Evolutionary conservation across 2,888 invertebrate genomes (phyloP), one percentile per base, ranked within the genome.

Genomic region (Cryptocheilus praepositus): DNA sequence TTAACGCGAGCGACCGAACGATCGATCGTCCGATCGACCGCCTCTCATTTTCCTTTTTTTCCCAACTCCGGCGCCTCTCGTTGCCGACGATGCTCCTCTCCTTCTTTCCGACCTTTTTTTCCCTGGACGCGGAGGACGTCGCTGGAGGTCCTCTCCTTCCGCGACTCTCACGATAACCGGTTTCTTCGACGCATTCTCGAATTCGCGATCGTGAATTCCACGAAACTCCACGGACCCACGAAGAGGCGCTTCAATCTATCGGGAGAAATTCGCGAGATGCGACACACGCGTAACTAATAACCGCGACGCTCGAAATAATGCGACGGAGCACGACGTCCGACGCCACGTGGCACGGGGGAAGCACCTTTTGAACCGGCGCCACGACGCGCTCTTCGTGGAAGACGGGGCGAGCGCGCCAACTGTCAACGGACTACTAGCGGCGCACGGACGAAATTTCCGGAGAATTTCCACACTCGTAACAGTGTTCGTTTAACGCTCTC

Each of bases 131-230:
- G 43, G 44, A 13, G n/a, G 44, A 19, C 36, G 21, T 43, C 43
- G 56, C 36, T 44, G 56, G 56, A 56, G 36, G 56, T 44, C 44
- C 56, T 25, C 36, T 56, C 19, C 45, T 49, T 59, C 36, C 66
- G 61, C 70, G 55, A 55, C 18, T 58, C 63, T 59, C 53, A 67
- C 71, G 67, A 58, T 57, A 71, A 73, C 71, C 67, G 67, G 69
- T 78, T 67, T 45, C 69, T 51, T 61, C 51, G 45, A 43, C 54
- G 52, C 61, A 69, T 73, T 65, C 75, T 67, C 68, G 53, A 71
- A 77, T 73, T 76, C 62, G 66, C 68, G 70, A 59, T 70, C 63
- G 59, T 43, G 36, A 55, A 63, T 74, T 70, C 67, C 67, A 60
- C 74, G 63, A 71, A 67, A 74, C 36, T 36, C 36, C 28, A 60